Percentiles rank a stretch among this genome's conserved stretches.
Evolutionary conservation across 2,888 invertebrate genomes (phyloP).

Genomic region (Melipona bicolor): DNA sequence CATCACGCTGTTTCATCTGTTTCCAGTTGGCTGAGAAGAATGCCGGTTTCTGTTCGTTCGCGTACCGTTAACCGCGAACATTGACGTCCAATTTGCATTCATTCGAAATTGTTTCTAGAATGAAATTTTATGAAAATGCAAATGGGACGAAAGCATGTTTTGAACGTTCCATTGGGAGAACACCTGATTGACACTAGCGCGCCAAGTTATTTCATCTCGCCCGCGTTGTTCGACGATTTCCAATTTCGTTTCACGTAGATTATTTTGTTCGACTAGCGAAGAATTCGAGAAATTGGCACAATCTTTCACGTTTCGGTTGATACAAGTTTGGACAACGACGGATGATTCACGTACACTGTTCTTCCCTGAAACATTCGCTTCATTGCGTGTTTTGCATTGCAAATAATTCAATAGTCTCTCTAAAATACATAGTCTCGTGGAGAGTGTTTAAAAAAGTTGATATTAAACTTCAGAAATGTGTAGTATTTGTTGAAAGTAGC

Average conservation of each 20-base stretch:
- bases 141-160: background rate
- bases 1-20: slow-evolving; percentile 4
- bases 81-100: slow-evolving; percentile 3
- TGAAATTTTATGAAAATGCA: background rate
- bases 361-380: background rate
- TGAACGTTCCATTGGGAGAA: background rate
- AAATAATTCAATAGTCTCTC: slow-evolving; percentile 12
- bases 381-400: slow-evolving; percentile 26
- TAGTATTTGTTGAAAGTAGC: too few species aligned
- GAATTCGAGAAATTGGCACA: background rate
- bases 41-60: slow-evolving; percentile 1
- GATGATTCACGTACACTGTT: slow-evolving; percentile 61
- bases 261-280: background rate
- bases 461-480: too few species aligned
- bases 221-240: background rate
- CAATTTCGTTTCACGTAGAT: background rate
- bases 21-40: background rate
- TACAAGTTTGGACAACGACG: slow-evolving; percentile 62
- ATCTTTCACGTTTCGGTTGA: slow-evolving; percentile 67
- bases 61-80: slow-evolving; percentile 44
- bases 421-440: background rate
- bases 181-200: background rate
- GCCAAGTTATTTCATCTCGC: too few species aligned
- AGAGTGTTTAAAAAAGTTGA: background rate
- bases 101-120: background rate